Conservation (phyloP, 92 coral and sea anemone species). For the Montipora capitata region DNA sequence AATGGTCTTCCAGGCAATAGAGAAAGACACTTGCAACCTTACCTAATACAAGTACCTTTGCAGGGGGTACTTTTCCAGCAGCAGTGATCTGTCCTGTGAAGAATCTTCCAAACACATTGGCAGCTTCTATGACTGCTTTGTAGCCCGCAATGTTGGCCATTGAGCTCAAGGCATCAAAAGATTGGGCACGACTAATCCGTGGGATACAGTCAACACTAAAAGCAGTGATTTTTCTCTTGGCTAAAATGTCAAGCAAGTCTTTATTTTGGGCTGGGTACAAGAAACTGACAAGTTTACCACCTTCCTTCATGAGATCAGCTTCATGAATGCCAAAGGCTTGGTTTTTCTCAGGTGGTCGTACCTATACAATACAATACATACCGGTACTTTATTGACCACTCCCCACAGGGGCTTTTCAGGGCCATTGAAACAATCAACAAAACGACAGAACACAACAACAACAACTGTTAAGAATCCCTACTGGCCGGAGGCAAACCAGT, state of each 20-base stretch:
- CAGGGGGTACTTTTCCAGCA: slow-evolving; percentile 99
- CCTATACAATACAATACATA: slow-evolving; percentile 50
- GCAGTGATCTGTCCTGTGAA: slow-evolving; percentile 99
- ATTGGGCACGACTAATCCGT: slow-evolving; percentile 94
- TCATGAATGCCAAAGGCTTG: slow-evolving; percentile 83
- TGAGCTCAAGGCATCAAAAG: slow-evolving; percentile 96
- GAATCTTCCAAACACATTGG: slow-evolving; percentile 97
- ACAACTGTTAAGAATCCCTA: too few relatives aligned
- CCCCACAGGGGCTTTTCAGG: too few relatives aligned
- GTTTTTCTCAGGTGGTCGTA: slow-evolving; percentile 90
- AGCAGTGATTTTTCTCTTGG: slow-evolving; percentile 88
- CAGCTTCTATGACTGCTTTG: slow-evolving; percentile 98
- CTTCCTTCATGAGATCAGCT: slow-evolving; percentile 95
- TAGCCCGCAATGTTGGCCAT: slow-evolving; percentile 99
- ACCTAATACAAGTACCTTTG: slow-evolving; percentile 97
- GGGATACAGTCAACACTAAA: slow-evolving; percentile 99
- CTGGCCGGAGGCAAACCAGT: too few relatives aligned
- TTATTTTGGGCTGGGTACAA: slow-evolving; percentile 98
- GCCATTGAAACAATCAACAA: too few relatives aligned
- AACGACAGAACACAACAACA: too few relatives aligned
- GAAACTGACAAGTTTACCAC: slow-evolving; percentile 90
- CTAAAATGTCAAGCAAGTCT: slow-evolving; percentile 85
- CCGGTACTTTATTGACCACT: too few relatives aligned
- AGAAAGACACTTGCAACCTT: not conserved
- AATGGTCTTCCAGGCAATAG: too few relatives aligned